Evolutionary conservation across 2,888 invertebrate genomes (phyloP), one percentile per base, ranked within the genome.

Genomic region (Spodoptera exigua): DNA sequence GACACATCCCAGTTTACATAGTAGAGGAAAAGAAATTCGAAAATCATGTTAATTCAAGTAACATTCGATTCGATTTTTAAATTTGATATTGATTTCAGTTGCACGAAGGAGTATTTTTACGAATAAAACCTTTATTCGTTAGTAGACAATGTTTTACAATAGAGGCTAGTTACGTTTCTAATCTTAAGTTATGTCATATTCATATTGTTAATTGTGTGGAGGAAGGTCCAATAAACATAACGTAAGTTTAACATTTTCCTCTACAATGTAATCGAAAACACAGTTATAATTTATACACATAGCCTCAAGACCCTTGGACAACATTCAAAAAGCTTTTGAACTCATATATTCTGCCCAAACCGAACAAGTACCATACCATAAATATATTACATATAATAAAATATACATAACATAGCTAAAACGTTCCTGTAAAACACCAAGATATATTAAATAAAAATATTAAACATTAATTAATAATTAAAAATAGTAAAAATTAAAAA

Each of bases 351-450:
- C 41, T 52, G 72, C 44, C 40, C 59, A 72, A 68, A 45, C 21
- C 5, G 21, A 49, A 61, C 41, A 53, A 48, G 21, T 47, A 64
- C 41, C 57, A 74, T 53, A 56, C 51, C 49, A 66, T 40, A 44
- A 61, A 57, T 39, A 59, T 21, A 55, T 40, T 27, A 27, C 18
- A 34, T 34, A 56, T 43, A 66, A 65, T 51, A 54, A 61, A 66
- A 51, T 64, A 58, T 66, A 47, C 34, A 65, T 53, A 58, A 60
- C 17, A 47, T 70, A 57, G 48, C 66, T 62, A 62, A 67, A 61
- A 61, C 61, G 61, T 68, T 68, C 78, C 75, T 76, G 75, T 61
- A 60, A 70, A 70, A 73, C 70, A 77, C 47, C 64, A 70, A 77
- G 57, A 74, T 13, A 60, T 60, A 67, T 66, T 76, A 70, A 64